phyloP scores from a whole-genome alignment of 2,797 vertebrate genomes.

The Spondyliosoma cantharus region DNA sequence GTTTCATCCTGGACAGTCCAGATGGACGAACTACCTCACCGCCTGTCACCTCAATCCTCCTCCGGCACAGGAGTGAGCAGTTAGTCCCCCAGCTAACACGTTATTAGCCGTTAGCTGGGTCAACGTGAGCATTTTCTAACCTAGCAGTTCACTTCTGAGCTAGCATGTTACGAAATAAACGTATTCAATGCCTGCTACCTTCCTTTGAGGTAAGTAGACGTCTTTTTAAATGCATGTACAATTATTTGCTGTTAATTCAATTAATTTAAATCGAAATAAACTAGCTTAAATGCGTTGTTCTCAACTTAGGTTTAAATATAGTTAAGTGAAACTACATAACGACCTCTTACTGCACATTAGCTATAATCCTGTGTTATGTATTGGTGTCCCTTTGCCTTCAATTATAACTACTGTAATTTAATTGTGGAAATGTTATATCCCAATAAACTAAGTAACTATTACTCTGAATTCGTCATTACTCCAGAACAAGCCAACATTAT shows the following conservation, averaged over 20 bases:
- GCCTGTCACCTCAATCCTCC: conserved; percentile 23
- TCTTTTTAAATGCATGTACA: neutral
- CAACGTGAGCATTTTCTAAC: neutral
- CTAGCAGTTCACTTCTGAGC: neutral
- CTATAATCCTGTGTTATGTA: neutral
- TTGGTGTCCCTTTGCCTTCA: neutral
- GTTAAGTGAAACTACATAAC: neutral
- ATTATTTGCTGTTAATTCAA: neutral
- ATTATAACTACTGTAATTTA: neutral
- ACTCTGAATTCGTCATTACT: neutral
- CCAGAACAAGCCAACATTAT: neutral
- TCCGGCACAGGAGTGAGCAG: neutral
- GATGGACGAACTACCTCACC: conserved; percentile 33
- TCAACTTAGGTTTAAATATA: too few species aligned
- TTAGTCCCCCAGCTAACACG: neutral
- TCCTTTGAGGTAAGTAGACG: neutral
- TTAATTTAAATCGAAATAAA: neutral
- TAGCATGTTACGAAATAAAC: neutral
- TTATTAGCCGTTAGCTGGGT: neutral
- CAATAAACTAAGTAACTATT: neutral
- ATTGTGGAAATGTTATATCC: neutral
- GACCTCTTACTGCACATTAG: too few species aligned
- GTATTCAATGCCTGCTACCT: too few species aligned
- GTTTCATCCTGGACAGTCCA: conserved; percentile 11
- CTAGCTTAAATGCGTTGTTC: neutral